Conservation (phyloP, 2,113 vertebrate genomes). For the Barnardius zonarius region DNA sequence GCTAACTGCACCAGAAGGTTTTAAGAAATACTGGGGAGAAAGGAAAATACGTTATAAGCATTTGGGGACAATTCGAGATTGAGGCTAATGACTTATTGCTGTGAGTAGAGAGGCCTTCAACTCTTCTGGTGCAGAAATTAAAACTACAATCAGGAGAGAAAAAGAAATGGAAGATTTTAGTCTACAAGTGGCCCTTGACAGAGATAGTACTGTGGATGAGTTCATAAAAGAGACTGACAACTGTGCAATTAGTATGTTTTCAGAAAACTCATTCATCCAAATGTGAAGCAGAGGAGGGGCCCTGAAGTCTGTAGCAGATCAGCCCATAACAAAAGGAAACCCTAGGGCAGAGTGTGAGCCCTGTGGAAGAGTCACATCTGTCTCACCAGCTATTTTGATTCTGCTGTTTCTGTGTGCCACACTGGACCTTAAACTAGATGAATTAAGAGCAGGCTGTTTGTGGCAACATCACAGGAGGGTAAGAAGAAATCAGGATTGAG, state of each 20-base stretch:
- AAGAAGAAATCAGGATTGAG: not conserved
- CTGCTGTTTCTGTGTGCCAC: not conserved
- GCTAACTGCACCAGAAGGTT: conserved; percentile 29
- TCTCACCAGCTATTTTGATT: not conserved
- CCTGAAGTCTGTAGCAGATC: not conserved
- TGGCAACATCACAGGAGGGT: not conserved
- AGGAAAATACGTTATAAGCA: not conserved
- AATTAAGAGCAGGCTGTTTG: not conserved
- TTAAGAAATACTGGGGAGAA: not conserved
- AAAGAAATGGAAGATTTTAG: not conserved
- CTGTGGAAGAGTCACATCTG: not conserved
- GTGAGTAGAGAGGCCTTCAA: not conserved
- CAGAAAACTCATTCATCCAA: not conserved
- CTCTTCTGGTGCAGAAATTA: not conserved
- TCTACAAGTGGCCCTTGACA: not conserved
- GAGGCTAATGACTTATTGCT: not conserved
- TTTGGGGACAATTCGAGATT: not conserved
- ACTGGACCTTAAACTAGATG: not conserved
- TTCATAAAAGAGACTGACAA: not conserved
- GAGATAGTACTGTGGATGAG: not conserved
- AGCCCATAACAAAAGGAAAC: not conserved
- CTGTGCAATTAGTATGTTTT: not conserved
- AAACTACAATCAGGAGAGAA: not conserved
- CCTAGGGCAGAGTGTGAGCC: not conserved
- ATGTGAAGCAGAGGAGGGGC: not conserved